Conservation (phyloP, 2,113 vertebrate species). For the Carassius gibelio region DNA sequence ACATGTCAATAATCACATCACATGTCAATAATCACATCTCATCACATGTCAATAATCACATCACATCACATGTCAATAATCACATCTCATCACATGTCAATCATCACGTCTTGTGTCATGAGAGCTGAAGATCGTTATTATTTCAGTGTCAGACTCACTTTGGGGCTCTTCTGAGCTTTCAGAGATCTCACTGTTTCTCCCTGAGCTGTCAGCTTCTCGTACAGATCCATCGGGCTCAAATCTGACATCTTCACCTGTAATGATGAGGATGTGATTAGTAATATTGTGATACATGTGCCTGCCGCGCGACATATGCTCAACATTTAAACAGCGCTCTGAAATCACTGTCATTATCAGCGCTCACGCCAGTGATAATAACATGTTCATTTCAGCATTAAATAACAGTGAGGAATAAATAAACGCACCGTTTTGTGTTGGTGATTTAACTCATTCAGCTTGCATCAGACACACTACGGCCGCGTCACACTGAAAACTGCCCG, state of each 20-base stretch:
- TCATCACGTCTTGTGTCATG: no score
- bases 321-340: not conserved
- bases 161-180: slow-evolving; percentile 83
- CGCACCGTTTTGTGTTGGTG: slow-evolving; percentile 54
- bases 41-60: no score
- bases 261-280: not conserved
- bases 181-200: slow-evolving; percentile 83
- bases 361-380: not conserved
- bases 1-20: no score
- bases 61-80: not conserved
- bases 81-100: no score
- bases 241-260: slow-evolving; percentile 58
- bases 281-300: not conserved
- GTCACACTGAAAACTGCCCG: slow-evolving; percentile 54
- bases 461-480: slow-evolving; percentile 64
- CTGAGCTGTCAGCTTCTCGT: slow-evolving; percentile 80
- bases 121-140: no score
- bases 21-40: no score
- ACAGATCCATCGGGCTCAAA: slow-evolving; percentile 78
- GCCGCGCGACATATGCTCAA: not conserved
- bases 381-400: not conserved
- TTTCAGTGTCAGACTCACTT: slow-evolving; percentile 70
- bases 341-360: not conserved
- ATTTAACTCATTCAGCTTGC: slow-evolving; percentile 69
- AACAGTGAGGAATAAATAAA: not conserved